Conservation (phyloP, 2,888 invertebrate species). For the Amblyteles armatorius region DNA sequence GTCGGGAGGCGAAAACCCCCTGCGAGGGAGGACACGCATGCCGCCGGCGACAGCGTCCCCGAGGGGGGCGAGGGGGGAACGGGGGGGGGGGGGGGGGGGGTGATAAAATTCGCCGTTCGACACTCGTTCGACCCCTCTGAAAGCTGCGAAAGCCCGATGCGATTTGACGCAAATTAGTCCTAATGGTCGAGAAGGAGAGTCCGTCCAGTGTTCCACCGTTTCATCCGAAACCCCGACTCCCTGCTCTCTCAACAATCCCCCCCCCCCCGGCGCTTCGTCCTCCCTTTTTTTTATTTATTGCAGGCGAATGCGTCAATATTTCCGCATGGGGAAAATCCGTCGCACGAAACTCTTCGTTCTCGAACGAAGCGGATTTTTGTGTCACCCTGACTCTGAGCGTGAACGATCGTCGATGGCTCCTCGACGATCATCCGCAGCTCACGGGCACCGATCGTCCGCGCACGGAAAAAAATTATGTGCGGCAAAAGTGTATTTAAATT, state of each 20-base stretch:
- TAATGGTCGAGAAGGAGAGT: slow-evolving; percentile 74
- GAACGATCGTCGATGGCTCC: slow-evolving; percentile 67
- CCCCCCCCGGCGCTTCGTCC: not conserved
- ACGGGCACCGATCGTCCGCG: not conserved
- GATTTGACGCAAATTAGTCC: slow-evolving; percentile 81
- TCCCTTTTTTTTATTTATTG: too few species aligned
- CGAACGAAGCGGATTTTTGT: slow-evolving; percentile 44
- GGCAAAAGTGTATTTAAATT: not conserved
- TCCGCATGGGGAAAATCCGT: not conserved
- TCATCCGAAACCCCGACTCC: not conserved
- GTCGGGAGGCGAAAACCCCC: not conserved
- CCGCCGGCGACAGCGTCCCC: slow-evolving; percentile 25
- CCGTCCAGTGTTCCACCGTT: slow-evolving; percentile 40
- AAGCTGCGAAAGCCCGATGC: slow-evolving; percentile 69
- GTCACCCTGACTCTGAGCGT: slow-evolving; percentile 52
- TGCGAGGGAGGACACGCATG: slow-evolving; percentile 31
- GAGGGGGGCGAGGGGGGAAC: not conserved
- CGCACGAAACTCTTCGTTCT: slow-evolving; percentile 35
- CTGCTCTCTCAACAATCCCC: too few species aligned
- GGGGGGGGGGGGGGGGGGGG: not conserved
- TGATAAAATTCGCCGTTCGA: slow-evolving; percentile 29
- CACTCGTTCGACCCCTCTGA: slow-evolving; percentile 53
- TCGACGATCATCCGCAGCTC: slow-evolving; percentile 53
- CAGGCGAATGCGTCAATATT: too few species aligned
- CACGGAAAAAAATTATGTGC: not conserved